Conservation (phyloP, 1,140 invertebrate genomes). For the Pseudachorutes palmiensis region DNA sequence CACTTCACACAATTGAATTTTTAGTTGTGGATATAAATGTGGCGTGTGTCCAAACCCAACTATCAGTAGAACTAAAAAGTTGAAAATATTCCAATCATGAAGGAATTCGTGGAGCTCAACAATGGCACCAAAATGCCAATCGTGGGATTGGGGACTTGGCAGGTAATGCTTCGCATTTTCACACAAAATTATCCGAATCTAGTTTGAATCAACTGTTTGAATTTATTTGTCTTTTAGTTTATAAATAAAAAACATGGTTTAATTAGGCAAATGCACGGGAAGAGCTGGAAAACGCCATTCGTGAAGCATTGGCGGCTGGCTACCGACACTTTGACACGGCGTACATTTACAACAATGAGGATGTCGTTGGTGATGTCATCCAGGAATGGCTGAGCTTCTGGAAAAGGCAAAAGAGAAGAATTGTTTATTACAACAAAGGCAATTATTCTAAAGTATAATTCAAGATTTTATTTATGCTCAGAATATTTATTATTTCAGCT, state of each 20-base stretch:
- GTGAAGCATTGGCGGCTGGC: constrained; percentile 41
- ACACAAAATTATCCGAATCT: background rate
- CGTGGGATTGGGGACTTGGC: constrained; percentile 16
- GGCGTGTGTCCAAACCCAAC: no score
- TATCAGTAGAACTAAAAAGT: no score
- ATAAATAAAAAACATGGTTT: no score
- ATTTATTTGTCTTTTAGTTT: background rate
- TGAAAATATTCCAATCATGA: no score
- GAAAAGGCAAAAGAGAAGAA: constrained; percentile 42
- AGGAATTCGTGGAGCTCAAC: constrained; percentile 11
- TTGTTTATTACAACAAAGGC: constrained; percentile 44
- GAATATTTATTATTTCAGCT: constrained; percentile 35
- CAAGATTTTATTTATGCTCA: background rate
- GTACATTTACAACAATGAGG: constrained; percentile 42
- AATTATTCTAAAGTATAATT: background rate
- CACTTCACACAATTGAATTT: no score
- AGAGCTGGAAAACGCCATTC: constrained; percentile 39
- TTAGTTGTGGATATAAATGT: no score
- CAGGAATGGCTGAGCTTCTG: constrained; percentile 38
- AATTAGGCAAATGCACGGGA: no score
- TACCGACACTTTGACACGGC: constrained; percentile 43
- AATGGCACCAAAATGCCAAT: constrained; percentile 24
- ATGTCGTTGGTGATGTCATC: constrained; percentile 40
- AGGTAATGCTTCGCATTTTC: background rate
- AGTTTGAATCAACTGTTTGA: background rate